Conservation (phyloP, 2,888 invertebrate species). For the Mactromeris polynyma region DNA sequence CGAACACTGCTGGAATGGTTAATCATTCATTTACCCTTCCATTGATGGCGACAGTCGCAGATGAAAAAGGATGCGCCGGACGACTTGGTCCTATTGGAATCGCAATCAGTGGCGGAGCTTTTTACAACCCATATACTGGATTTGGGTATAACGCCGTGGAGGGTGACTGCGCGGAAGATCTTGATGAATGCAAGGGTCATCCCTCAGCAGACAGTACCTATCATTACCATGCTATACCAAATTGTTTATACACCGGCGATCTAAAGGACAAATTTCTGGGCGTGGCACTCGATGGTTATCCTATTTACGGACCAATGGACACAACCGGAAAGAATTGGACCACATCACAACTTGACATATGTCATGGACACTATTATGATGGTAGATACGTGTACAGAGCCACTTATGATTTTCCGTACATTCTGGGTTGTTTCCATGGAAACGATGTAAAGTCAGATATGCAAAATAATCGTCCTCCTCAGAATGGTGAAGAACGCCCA, state of each 20-base stretch:
- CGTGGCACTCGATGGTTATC: slow-evolving; percentile 59
- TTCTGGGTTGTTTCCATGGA: slow-evolving; percentile 54
- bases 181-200: slow-evolving; percentile 59
- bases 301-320: slow-evolving; percentile 53
- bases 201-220: slow-evolving; percentile 42
- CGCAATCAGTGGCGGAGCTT: slow-evolving; percentile 57
- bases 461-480: no score
- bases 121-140: slow-evolving; percentile 64
- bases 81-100: slow-evolving; percentile 67
- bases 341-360: slow-evolving; percentile 40
- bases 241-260: slow-evolving; percentile 41
- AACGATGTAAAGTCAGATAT: background rate
- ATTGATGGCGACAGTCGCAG: slow-evolving; percentile 39
- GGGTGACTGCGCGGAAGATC: slow-evolving; percentile 53
- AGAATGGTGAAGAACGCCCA: no score
- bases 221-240: slow-evolving; percentile 62
- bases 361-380: slow-evolving; percentile 42
- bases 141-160: slow-evolving; percentile 58
- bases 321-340: slow-evolving; percentile 26
- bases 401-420: slow-evolving; percentile 49
- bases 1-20: slow-evolving; percentile 45
- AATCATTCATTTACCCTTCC: slow-evolving; percentile 55
- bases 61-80: slow-evolving; percentile 55
- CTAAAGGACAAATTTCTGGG: slow-evolving; percentile 59
- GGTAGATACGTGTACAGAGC: slow-evolving; percentile 52